Conservation (phyloP, 92 coral and sea anemone species). For the Anthopleura xanthogrammica region DNA sequence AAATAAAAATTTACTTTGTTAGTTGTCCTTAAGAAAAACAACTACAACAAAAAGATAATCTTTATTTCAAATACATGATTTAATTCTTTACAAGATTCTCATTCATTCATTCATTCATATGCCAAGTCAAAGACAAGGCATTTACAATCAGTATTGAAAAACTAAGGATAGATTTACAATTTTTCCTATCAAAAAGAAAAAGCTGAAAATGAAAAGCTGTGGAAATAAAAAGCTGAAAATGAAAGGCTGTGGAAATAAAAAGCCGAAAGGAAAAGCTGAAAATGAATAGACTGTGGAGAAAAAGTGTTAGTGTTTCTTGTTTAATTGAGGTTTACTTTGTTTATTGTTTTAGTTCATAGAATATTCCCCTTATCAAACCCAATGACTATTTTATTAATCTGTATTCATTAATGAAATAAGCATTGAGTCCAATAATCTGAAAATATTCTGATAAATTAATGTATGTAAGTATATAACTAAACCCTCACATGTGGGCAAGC, state of each 20-base stretch:
- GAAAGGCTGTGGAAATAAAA: not conserved
- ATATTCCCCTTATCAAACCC: not conserved
- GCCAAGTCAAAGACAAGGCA: constrained; percentile 1
- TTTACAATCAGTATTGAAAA: not conserved
- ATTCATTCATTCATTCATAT: not conserved
- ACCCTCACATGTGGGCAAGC: not conserved
- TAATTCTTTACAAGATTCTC: not conserved
- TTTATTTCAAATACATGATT: not conserved
- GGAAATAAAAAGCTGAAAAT: not conserved
- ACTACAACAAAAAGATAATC: not conserved
- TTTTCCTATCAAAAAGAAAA: not conserved
- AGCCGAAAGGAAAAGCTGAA: not conserved
- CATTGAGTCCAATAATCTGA: not conserved
- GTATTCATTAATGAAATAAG: not conserved
- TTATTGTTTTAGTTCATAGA: not conserved
- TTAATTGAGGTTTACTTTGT: not conserved
- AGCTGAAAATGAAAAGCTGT: not conserved
- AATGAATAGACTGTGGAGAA: not conserved
- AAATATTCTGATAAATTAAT: not conserved
- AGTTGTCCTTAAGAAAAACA: not conserved
- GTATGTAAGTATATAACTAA: not conserved
- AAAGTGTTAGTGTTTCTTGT: not conserved
- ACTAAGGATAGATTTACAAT: not conserved
- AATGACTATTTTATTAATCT: not conserved
- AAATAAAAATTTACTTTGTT: too few species aligned